Percentiles rank a stretch among this genome's conserved stretches.
phyloP scores from a whole-genome alignment of 2,113 vertebrate genomes.

The Erpornis zantholeuca region DNA sequence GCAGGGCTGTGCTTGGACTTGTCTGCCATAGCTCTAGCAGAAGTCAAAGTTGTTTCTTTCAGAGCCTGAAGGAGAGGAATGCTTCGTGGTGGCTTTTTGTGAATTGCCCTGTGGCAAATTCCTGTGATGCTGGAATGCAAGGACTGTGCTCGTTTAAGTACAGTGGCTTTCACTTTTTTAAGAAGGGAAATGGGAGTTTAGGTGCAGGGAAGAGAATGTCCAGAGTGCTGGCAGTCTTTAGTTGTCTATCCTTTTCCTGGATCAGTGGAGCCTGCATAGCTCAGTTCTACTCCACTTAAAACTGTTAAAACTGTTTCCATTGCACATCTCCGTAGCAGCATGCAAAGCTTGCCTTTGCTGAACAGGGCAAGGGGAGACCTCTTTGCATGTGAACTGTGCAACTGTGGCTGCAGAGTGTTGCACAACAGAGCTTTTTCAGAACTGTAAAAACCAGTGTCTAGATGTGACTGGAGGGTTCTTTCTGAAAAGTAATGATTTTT shows the following conservation, averaged over 20 bases:
- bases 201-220: conserved; percentile 44
- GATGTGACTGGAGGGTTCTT: accelerated
- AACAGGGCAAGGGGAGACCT: not conserved
- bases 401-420: not conserved
- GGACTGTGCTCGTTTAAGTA: not conserved
- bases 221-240: conserved; percentile 60
- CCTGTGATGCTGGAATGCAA: not conserved
- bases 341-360: not conserved
- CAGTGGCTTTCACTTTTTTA: not conserved
- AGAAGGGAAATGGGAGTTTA: not conserved
- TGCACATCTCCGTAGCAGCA: not conserved
- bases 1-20: not conserved
- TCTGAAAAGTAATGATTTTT: not conserved
- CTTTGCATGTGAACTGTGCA: not conserved
- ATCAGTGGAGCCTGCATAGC: not conserved
- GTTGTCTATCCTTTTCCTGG: not conserved
- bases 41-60: not conserved
- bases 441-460: not conserved
- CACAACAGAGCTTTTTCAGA: not conserved
- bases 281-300: not conserved
- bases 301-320: not conserved
- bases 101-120: conserved; percentile 16
- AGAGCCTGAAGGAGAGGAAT: not conserved
- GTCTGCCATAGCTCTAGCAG: not conserved
- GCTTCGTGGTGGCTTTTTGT: not conserved